Conservation (phyloP, 1,140 invertebrate species). For the Drosophila willistoni region DNA sequence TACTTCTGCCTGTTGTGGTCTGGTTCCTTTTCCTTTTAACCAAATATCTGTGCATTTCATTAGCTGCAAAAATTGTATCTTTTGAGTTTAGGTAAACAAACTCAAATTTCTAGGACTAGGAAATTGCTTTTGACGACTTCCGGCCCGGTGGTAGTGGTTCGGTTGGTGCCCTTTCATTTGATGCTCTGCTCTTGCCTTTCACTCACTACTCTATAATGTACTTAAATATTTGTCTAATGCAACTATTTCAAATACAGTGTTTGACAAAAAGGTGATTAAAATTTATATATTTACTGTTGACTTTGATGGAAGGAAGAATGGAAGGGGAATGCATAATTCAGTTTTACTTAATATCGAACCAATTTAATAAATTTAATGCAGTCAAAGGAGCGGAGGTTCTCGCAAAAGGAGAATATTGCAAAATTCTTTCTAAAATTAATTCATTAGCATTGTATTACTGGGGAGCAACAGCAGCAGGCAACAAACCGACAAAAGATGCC, state of each 20-base stretch:
- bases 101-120: slow-evolving; percentile 61
- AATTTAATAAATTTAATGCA: slow-evolving; percentile 67
- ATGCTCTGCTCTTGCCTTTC: no score
- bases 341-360: slow-evolving; percentile 52
- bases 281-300: slow-evolving; percentile 50
- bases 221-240: slow-evolving; percentile 48
- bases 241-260: slow-evolving; percentile 48
- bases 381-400: not conserved
- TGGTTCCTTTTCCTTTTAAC: slow-evolving; percentile 10
- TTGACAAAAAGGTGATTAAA: slow-evolving; percentile 42
- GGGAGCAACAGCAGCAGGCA: slow-evolving; percentile 36
- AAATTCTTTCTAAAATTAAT: slow-evolving; percentile 75
- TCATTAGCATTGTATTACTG: slow-evolving; percentile 78
- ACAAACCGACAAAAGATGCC: slow-evolving; percentile 1
- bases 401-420: slow-evolving; percentile 34
- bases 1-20: not conserved
- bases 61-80: slow-evolving; percentile 63
- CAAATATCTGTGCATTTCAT: slow-evolving; percentile 64
- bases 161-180: not conserved
- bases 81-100: slow-evolving; percentile 64
- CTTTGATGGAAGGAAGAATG: no score
- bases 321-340: slow-evolving; percentile 40
- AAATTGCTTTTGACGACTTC: slow-evolving; percentile 68
- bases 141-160: not conserved
- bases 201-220: not conserved